A percentile compares a stretch with the other conserved stretches of the same genome.
Evolutionary conservation across 2,888 invertebrate genomes (phyloP).

Genomic region (Tenthredo notha): DNA sequence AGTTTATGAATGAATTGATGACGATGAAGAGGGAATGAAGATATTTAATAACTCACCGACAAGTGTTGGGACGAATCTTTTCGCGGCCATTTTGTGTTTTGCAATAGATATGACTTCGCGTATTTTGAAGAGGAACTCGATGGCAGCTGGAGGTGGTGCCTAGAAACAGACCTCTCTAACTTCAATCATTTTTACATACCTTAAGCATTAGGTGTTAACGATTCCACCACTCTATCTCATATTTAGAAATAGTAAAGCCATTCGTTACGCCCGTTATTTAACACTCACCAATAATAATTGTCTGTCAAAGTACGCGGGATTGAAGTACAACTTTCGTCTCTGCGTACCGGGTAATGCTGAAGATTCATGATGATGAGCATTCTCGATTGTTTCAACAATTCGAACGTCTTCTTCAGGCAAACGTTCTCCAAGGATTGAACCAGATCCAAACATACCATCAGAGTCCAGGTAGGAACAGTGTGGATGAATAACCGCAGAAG

Average conservation of each 20-base stretch:
- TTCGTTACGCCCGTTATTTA: neutral
- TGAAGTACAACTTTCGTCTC: slow-evolving; percentile 91
- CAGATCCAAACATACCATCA: slow-evolving; percentile 75
- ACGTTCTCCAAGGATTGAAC: slow-evolving; percentile 80
- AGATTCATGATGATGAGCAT: slow-evolving; percentile 70
- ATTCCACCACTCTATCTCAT: neutral
- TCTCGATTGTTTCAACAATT: slow-evolving; percentile 89
- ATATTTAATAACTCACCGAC: slow-evolving; percentile 75
- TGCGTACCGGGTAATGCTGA: slow-evolving; percentile 82
- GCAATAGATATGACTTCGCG: slow-evolving; percentile 94
- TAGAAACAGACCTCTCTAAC: slow-evolving; percentile 77
- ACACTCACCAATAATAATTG: slow-evolving; percentile 88
- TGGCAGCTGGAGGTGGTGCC: slow-evolving; percentile 94
- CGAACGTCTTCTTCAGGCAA: slow-evolving; percentile 92
- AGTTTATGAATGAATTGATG: neutral
- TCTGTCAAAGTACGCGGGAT: slow-evolving; percentile 95
- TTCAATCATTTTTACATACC: slow-evolving; percentile 51
- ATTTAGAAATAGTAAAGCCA: neutral
- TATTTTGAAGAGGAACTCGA: slow-evolving; percentile 93
- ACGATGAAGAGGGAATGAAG: neutral
- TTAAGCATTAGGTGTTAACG: neutral
- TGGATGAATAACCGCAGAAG: slow-evolving; percentile 88
- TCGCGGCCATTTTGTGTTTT: slow-evolving; percentile 92
- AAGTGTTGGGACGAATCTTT: slow-evolving; percentile 89
- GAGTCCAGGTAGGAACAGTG: slow-evolving; percentile 70